These are phyloP conservation scores for Danaus chrysippus DNA, from an alignment of 2,888 invertebrate genomes.

Conservation along the genomic window DNA sequence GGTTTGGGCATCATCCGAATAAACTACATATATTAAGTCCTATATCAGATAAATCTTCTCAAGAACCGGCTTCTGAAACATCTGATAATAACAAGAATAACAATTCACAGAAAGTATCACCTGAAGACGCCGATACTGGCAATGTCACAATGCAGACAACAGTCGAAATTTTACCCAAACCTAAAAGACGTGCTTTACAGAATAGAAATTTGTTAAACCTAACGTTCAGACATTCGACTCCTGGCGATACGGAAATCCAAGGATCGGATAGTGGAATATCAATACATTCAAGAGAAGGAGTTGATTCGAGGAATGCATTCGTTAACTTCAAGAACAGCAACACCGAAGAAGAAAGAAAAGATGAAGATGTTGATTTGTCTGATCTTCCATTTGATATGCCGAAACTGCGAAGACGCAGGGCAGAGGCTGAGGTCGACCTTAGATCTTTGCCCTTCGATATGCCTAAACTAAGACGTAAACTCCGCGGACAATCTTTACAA, in stretches of 20 bases:
- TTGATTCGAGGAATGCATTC: conserved; percentile 82
- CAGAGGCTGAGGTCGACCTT: conserved; percentile 88
- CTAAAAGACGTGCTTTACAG: conserved; percentile 83
- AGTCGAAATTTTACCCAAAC: conserved; percentile 75
- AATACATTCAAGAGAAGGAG: conserved; percentile 88
- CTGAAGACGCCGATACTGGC: conserved; percentile 79
- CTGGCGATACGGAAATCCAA: conserved; percentile 86
- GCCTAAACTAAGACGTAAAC: conserved; percentile 90
- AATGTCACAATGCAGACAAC: conserved; percentile 67
- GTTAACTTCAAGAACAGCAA: conserved; percentile 80
- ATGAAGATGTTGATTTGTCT: conserved; percentile 83
- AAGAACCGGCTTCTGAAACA: conserved; percentile 90
- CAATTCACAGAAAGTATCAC: conserved; percentile 87
- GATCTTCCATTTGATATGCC: conserved; percentile 95
- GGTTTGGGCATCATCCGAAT: conserved; percentile 85
- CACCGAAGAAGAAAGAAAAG: conserved; percentile 69
- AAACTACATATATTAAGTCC: conserved; percentile 93
- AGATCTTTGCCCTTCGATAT: conserved; percentile 93
- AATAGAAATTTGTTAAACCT: conserved; percentile 87
- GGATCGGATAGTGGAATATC: conserved; percentile 94
- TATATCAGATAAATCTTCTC: conserved; percentile 93
- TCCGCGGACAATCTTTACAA: conserved; percentile 81
- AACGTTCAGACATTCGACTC: conserved; percentile 81
- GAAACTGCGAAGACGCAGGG: conserved; percentile 85
- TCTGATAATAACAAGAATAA: conserved; percentile 89